Base-by-base conservation (phyloP, 2,797 vertebrate species). In the Nasua narica region DNA sequence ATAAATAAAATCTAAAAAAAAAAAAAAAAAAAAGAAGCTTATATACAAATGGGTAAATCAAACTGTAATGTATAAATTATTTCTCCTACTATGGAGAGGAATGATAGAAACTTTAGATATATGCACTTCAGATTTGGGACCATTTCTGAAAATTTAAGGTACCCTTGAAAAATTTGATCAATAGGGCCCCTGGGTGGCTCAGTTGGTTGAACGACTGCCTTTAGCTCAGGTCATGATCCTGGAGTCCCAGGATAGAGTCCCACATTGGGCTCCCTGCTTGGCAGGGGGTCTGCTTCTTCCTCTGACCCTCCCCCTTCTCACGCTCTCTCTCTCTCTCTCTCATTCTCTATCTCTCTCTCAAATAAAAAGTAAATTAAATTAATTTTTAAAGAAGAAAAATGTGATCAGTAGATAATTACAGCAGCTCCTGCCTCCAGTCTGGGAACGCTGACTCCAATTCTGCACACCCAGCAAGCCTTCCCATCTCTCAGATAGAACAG, bases 21-120 rank as follows among this genome's bases (percentile, higher is more conserved):
- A n/a, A n/a, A n/a, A n/a, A n/a, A n/a, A n/a, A n/a, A n/a, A n/a
- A n/a, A 79, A 82, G 84, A 94, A 94, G 69, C 21, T 86, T 62
- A 77, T n/a, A 74, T 7, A 92, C 27, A 37, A 87, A 90, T 40
- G 69, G n/a, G 37, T 79, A 90, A 87, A 83, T 87, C 50, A 90
- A 70, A 90, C 35, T 58, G 43, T 52, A 90, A 91, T 25, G 76
- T 84, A 56, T 56, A 95, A 97, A 88, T 84, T 90, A 88, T 88
- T 90, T 88, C 43, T 72, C 89, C 95, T 90, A 83, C 29, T 67
- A 76, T 25, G n/a, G n/a, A 94, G 54, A 82, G 10, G 29, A 69
- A 85, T 76, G 56, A 96, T 13, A 29, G 77, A 92, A 81, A 84
- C 77, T 87, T 90, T 85, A 90, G 37, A 79, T 92, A 83, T 58